phyloP scores from a whole-genome alignment of 2,888 invertebrate genomes.

The Sminthurinus aureus region DNA sequence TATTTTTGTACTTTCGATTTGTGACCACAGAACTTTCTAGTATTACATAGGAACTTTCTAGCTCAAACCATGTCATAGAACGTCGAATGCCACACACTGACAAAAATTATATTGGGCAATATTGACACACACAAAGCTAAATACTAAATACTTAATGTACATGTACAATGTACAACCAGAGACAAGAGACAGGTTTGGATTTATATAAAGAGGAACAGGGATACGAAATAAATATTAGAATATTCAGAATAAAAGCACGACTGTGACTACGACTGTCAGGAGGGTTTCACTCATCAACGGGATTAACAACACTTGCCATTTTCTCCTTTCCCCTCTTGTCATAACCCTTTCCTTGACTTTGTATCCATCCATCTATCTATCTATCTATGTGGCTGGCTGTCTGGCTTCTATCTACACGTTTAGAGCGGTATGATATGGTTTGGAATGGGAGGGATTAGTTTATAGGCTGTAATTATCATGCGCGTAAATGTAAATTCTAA shows the following conservation, averaged over 20 bases:
- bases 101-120: too few relatives aligned
- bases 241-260: background rate
- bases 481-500: conserved; percentile 36
- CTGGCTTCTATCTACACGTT: background rate
- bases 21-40: too few relatives aligned
- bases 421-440: background rate
- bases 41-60: too few relatives aligned
- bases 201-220: too few relatives aligned
- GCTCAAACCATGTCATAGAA: too few relatives aligned
- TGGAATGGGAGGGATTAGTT: conserved; percentile 41
- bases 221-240: background rate
- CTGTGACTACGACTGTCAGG: background rate
- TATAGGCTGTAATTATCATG: conserved; percentile 44
- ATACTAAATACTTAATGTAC: too few relatives aligned
- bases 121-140: too few relatives aligned
- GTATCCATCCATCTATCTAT: background rate
- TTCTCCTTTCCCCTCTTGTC: conserved; percentile 6
- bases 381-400: background rate
- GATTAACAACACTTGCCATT: conserved; percentile 19
- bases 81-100: too few relatives aligned
- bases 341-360: background rate
- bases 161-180: too few relatives aligned
- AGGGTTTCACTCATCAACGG: conserved; percentile 9
- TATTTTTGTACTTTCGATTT: too few relatives aligned
- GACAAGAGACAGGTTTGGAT: too few relatives aligned